Evolutionary conservation across 1,140 invertebrate genomes (phyloP), one percentile per base, ranked within the genome.

Genomic region (Homalodisca vitripennis): DNA sequence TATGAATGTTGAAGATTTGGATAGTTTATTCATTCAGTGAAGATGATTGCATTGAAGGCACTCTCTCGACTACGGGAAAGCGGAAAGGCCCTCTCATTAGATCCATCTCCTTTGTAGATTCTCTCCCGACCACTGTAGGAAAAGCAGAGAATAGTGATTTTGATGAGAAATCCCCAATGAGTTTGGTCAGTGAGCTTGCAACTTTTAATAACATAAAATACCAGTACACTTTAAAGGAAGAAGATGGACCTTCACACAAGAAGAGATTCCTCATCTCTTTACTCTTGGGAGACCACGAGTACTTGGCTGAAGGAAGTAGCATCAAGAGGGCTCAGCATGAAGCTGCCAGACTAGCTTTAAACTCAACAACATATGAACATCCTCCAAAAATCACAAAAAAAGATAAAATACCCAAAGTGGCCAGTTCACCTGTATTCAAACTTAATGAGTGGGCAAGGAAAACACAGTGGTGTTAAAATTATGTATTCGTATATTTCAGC

Each of bases 271-370:
- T 93, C 67, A 96, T 99, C 66, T 94, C 93, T 55, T 82, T 99
- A 34, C 93, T 95, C 78, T 82, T 99, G 63, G 95, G 94, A 64
- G 92, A 92, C 71, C 91, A 94, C 78, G 90, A 94, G 75, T 97
- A 94, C 76, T 87, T 90, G 73, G 92, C 93, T 1, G 88, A 89
- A 73, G 97, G 97, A 47, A 87, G 92, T 26, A 98, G 95, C 76
- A 99, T 99, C 76, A 98, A 98, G 79, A 98, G 97, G 80, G 97
- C 97, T 24, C 97, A 98, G 81, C 96, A 98, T 80, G 89, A 92
- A 62, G 96, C 97, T 63, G 97, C 97, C 22, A 88, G 86, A 51
- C 86, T 91, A 73, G 96, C 97, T 47, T 83, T 99, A 14, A 82
- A 87, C 31, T 88, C 91, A 74, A 98, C 97, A 0, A 85, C 86